Conservation (phyloP, 1,140 invertebrate species). For the Diabrotica virgifera region DNA sequence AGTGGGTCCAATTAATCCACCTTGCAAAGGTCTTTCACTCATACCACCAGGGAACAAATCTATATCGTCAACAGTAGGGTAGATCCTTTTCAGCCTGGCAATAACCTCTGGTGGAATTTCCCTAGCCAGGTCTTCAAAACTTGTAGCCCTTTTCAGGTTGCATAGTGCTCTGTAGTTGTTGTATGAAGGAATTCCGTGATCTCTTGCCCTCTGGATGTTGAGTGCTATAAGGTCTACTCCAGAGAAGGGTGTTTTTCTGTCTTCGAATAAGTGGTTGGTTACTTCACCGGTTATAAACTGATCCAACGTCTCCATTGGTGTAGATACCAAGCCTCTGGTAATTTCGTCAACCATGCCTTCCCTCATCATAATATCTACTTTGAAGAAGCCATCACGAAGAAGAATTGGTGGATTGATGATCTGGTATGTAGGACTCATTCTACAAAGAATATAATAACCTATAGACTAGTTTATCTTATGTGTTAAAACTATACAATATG, state of each 20-base stretch:
- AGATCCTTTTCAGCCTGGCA: constrained; percentile 74
- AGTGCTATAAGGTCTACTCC: constrained; percentile 81
- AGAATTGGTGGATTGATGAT: constrained; percentile 76
- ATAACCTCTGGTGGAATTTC: constrained; percentile 85
- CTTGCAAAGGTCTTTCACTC: constrained; percentile 79
- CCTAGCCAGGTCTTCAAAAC: constrained; percentile 74
- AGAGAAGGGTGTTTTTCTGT: constrained; percentile 78
- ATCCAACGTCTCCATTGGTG: constrained; percentile 92
- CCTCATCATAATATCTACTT: constrained; percentile 81
- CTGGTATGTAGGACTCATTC: constrained; percentile 77
- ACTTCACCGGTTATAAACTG: constrained; percentile 92
- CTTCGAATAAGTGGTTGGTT: constrained; percentile 91
- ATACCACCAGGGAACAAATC: constrained; percentile 94
- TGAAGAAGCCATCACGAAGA: constrained; percentile 91
- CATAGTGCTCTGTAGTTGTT: constrained; percentile 76
- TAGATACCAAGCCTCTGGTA: constrained; percentile 80
- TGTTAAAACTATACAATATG: no score
- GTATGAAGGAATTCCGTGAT: constrained; percentile 65
- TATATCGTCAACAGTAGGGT: constrained; percentile 85
- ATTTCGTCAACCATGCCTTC: constrained; percentile 82
- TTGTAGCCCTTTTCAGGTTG: constrained; percentile 73
- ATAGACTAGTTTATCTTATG: no score
- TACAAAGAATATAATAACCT: constrained; percentile 57
- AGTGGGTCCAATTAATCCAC: constrained; percentile 90
- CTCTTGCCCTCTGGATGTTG: constrained; percentile 70